Conservation (phyloP, 2,797 vertebrate genomes). For the Pseudotriccus pelzelni region DNA sequence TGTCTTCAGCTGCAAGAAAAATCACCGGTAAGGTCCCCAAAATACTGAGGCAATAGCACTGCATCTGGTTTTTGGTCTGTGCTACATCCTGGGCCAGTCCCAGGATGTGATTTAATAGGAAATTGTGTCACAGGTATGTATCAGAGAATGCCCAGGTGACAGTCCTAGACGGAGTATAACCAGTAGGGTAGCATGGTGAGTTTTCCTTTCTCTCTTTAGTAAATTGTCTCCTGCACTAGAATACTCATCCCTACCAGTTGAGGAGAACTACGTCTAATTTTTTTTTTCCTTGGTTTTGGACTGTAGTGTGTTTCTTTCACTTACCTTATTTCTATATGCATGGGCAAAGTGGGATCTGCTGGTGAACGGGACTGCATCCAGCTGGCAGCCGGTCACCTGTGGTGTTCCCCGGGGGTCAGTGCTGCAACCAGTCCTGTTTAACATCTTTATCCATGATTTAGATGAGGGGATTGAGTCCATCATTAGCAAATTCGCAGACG, state of each 20-base stretch:
- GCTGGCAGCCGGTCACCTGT: too few species aligned
- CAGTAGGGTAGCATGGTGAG: neutral
- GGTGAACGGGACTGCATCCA: too few species aligned
- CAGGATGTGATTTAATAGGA: neutral
- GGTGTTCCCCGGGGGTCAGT: too few species aligned
- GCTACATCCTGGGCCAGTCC: neutral
- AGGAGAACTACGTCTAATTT: neutral
- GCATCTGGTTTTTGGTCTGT: neutral
- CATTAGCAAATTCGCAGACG: too few species aligned
- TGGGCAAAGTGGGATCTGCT: neutral
- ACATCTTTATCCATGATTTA: too few species aligned
- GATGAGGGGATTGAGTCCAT: too few species aligned
- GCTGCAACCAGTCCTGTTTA: too few species aligned
- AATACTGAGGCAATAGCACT: neutral
- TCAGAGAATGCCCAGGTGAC: neutral
- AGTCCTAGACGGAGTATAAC: neutral
- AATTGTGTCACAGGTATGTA: fast-evolving
- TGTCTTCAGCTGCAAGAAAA: slow-evolving; percentile 86
- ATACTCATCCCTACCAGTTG: neutral
- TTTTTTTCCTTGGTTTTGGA: neutral
- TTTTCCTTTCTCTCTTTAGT: neutral
- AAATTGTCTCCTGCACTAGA: neutral
- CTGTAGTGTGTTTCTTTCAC: neutral
- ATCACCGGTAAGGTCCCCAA: slow-evolving; percentile 78
- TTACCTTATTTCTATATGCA: neutral